phyloP scores from a whole-genome alignment of 2,888 invertebrate genomes.

The Autographa gamma region DNA sequence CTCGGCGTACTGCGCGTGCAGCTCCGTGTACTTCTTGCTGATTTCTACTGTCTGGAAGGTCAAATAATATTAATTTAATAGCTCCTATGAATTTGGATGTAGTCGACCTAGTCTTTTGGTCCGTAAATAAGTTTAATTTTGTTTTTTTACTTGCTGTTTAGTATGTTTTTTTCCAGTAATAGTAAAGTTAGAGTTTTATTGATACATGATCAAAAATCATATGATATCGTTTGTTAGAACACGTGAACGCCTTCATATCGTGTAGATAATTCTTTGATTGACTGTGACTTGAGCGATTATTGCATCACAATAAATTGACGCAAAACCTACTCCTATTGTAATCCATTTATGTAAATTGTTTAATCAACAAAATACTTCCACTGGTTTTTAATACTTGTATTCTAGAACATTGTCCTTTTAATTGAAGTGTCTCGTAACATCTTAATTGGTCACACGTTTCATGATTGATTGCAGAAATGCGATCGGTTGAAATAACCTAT shows the following conservation, averaged over 20 bases:
- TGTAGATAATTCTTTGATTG: slow-evolving; percentile 46
- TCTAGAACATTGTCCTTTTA: neutral
- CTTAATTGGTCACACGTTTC: neutral
- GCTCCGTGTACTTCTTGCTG: slow-evolving; percentile 89
- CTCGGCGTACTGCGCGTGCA: slow-evolving; percentile 90
- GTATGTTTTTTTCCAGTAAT: no score
- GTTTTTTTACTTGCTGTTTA: no score
- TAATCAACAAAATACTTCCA: slow-evolving; percentile 11
- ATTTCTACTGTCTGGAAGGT: slow-evolving; percentile 89
- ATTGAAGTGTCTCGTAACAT: neutral
- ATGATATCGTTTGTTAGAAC: neutral
- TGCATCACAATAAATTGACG: slow-evolving; percentile 26
- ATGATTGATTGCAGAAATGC: neutral
- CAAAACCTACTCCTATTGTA: slow-evolving; percentile 32
- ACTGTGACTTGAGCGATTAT: slow-evolving; percentile 17
- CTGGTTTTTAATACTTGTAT: neutral
- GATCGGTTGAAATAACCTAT: no score
- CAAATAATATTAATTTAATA: neutral
- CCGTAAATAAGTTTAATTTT: no score
- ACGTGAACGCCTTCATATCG: slow-evolving; percentile 21
- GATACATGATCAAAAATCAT: no score
- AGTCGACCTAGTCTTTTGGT: no score
- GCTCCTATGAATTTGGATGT: no score
- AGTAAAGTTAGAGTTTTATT: no score
- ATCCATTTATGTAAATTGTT: slow-evolving; percentile 6